phyloP scores from a whole-genome alignment of 2,797 vertebrate genomes.

The Pteronotus mesoamericanus region DNA sequence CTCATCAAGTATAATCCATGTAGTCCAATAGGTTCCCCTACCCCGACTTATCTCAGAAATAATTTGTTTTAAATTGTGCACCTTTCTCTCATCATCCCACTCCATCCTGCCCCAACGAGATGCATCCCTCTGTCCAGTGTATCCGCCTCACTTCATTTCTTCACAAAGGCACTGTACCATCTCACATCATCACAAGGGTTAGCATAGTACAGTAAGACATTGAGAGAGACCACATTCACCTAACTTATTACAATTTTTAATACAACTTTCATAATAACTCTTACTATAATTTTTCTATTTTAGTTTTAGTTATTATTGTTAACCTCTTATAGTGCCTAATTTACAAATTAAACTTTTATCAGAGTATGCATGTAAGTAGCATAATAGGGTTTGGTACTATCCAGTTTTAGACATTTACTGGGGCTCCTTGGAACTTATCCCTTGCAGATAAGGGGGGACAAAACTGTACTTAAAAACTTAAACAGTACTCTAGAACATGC shows the following conservation, averaged over 20 bases:
- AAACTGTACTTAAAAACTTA: neutral
- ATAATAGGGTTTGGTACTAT: neutral
- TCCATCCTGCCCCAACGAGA: neutral
- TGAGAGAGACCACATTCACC: neutral
- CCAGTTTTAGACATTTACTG: neutral
- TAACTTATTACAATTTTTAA: neutral
- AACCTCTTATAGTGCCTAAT: neutral
- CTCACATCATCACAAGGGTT: neutral
- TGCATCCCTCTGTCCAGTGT: no score
- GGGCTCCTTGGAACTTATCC: neutral
- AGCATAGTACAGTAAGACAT: neutral
- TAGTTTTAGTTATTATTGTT: neutral
- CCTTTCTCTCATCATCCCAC: neutral
- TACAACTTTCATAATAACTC: neutral
- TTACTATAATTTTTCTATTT: neutral
- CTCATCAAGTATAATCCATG: neutral
- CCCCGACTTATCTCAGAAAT: neutral
- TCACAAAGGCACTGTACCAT: neutral
- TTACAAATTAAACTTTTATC: neutral
- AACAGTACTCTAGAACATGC: neutral
- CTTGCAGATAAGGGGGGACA: neutral
- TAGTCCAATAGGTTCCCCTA: neutral
- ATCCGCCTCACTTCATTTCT: neutral
- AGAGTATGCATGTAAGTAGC: neutral
- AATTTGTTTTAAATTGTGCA: neutral